These are phyloP conservation scores for Enteromius thamalakanensis DNA, from an alignment of 2,797 vertebrate genomes.

Conservation along the genomic window DNA sequence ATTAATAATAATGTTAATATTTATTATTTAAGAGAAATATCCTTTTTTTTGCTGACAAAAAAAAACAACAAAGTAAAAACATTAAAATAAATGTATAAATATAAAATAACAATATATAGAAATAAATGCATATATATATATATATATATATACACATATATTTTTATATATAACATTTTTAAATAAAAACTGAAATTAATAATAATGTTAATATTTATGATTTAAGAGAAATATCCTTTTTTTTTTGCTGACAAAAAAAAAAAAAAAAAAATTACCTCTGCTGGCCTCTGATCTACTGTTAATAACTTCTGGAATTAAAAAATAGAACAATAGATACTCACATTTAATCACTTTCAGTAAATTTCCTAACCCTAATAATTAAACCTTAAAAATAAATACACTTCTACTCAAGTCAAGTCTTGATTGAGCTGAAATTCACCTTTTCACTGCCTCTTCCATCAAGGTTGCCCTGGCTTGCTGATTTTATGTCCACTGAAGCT, in stretches of 20 bases:
- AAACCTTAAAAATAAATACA: background rate
- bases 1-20: background rate
- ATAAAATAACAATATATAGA: too few relatives aligned
- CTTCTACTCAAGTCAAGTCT: background rate
- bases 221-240: background rate
- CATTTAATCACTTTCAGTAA: background rate
- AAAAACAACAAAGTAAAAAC: background rate
- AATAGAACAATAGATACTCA: background rate
- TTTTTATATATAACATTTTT: too few relatives aligned
- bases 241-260: background rate
- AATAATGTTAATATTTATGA: background rate
- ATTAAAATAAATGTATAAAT: too few relatives aligned
- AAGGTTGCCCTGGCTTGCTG: slow-evolving; percentile 81
- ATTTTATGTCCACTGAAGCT: slow-evolving; percentile 73
- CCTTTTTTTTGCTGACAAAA: background rate
- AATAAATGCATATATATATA: too few relatives aligned
- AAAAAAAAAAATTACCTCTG: slow-evolving; percentile 72
- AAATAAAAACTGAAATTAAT: too few relatives aligned
- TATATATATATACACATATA: too few relatives aligned
- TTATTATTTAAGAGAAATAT: background rate
- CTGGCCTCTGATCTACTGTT: slow-evolving; percentile 65
- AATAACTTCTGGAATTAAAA: slow-evolving; percentile 49
- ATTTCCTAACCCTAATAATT: background rate
- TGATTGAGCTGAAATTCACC: slow-evolving; percentile 68
- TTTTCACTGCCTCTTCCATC: slow-evolving; percentile 76